Evolutionary conservation across 2,888 invertebrate species (phyloP).

Genomic region (Teleiodes luculella): DNA sequence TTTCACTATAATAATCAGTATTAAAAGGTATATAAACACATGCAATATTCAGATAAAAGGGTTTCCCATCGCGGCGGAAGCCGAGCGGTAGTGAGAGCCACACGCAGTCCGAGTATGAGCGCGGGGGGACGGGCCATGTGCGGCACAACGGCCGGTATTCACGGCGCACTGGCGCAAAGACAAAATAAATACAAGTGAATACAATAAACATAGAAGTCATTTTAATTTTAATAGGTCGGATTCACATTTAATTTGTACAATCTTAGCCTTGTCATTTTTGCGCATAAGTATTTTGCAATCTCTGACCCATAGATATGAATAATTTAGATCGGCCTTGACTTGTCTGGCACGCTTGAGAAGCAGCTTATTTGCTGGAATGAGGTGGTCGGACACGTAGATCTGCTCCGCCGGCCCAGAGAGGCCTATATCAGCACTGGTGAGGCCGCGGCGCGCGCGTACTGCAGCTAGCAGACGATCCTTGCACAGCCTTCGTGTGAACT

Average conservation of each 20-base stretch:
- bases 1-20: not conserved
- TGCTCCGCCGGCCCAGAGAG: constrained; percentile 7
- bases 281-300: constrained; percentile 10
- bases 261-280: constrained; percentile 8
- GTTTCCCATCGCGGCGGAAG: not conserved
- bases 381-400: constrained; percentile 11
- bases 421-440: constrained; percentile 13
- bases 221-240: constrained; percentile 1
- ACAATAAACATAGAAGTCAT: not conserved
- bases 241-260: not conserved
- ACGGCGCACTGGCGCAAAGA: not conserved
- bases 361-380: constrained; percentile 14
- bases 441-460: constrained; percentile 17
- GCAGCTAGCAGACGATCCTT: constrained; percentile 15
- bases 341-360: not conserved
- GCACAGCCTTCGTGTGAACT: constrained; percentile 2
- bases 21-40: not conserved
- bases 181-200: too few relatives aligned
- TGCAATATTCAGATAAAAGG: not conserved
- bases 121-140: not conserved
- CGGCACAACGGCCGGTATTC: not conserved
- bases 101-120: not conserved
- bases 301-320: not conserved
- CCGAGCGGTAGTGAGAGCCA: not conserved
- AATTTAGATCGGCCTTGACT: not conserved